Evolutionary conservation across 2,888 invertebrate species (phyloP), one percentile per base, ranked within the genome.

Genomic region (Sturmia bella): DNA sequence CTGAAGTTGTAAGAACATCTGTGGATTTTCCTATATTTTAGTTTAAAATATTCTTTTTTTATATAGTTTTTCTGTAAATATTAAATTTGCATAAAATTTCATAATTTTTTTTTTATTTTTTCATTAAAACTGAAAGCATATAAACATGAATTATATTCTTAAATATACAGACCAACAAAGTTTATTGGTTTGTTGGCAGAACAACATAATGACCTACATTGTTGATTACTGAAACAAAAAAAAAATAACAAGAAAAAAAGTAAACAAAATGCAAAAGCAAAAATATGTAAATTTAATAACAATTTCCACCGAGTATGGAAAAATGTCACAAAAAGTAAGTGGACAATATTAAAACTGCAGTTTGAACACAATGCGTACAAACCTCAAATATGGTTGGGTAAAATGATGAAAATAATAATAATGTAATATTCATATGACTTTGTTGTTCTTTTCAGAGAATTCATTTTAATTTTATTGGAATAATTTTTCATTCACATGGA

Each of bases 191-290:
- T 27, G 24, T 12, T 27, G 32, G 41, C 52, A 43, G 27, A 54
- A 73, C 63, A 43, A 73, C 43, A 63, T 15, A 19, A 54, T 73
- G 73, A 63, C 73, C 73, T 15, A 73, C 13, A 32, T 73, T 54
- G 4, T 3, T 54, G 73, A 63, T 54, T 32, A 43, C 41, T 32
- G 32, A 32, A 32, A 32, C 32, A 1, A 32, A 32, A 32, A 32
- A 32, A 32, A 32, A 32, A 7, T 4, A 27, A 27, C 27, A 27
- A 27, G 6, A 32, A 32, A 32, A 63, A 43, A 54, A 21, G 32
- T 0, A 3, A 21, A 15, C 5, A 50, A 50, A 48, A 54, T 54
- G n/a, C n/a, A n/a, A 32, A 52, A 50, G 50, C 56, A 21, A 39
- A 57, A 52, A 73, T 41, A 32, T 32, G n/a, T 17, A 52, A 9